Percentiles rank a stretch among this genome's conserved stretches.
Conservation (phyloP, 2,888 invertebrate species). For the Callimorpha dominula region DNA sequence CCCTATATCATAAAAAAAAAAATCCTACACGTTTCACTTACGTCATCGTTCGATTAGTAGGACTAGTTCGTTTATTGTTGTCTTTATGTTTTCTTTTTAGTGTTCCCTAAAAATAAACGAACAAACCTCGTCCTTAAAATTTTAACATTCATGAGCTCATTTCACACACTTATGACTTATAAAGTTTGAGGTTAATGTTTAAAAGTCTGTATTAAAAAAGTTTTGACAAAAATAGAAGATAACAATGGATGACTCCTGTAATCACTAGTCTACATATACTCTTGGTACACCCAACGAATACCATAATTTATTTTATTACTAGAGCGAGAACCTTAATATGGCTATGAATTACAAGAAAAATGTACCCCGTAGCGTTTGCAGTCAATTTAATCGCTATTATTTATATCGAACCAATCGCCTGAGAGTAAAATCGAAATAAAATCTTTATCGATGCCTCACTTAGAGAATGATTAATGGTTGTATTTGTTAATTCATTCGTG, state of each 20-base stretch:
- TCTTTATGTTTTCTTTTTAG: too few species aligned
- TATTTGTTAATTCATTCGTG: constrained; percentile 53
- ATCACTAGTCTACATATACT: constrained; percentile 62
- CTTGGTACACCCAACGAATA: constrained; percentile 71
- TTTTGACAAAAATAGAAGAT: not conserved
- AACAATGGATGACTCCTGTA: not conserved
- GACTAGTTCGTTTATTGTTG: too few species aligned
- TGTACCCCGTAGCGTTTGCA: constrained; percentile 71
- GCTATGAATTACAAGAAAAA: constrained; percentile 74
- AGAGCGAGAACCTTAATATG: constrained; percentile 73
- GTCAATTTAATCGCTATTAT: constrained; percentile 75
- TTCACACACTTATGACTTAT: too few species aligned
- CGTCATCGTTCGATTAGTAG: not conserved
- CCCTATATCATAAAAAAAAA: too few species aligned
- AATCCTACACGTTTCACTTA: not conserved
- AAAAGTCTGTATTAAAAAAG: not conserved
- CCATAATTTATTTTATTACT: constrained; percentile 79
- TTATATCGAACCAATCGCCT: constrained; percentile 60
- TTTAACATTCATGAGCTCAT: too few species aligned
- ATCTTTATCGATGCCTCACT: constrained; percentile 45
- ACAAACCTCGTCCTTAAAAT: too few species aligned
- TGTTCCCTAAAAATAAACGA: too few species aligned
- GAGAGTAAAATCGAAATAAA: constrained; percentile 42
- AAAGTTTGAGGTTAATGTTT: not conserved
- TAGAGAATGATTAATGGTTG: constrained; percentile 48